phyloP scores from a whole-genome alignment of 2,797 vertebrate species.

The Momotus momota region DNA sequence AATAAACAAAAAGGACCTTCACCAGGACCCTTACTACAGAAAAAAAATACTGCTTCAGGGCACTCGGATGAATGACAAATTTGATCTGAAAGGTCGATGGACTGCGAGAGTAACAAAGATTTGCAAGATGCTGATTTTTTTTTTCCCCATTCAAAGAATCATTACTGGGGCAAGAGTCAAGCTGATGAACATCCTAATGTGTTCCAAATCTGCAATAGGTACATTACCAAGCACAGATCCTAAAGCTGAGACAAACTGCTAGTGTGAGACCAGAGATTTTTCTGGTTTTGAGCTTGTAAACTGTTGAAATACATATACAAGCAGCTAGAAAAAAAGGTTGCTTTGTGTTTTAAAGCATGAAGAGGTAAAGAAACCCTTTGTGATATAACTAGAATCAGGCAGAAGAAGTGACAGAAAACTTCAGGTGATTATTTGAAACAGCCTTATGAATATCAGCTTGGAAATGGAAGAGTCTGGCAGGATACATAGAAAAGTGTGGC shows the following conservation, averaged over 20 bases:
- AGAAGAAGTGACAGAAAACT: neutral
- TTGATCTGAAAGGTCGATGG: neutral
- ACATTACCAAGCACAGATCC: neutral
- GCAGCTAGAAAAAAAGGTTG: neutral
- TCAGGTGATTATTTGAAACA: neutral
- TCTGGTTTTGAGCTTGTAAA: neutral
- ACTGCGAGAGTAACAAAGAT: neutral
- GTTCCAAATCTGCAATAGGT: neutral
- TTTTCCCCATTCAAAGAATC: neutral
- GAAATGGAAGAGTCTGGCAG: neutral
- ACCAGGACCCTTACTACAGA: neutral
- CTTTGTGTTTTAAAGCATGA: neutral
- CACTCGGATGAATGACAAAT: constrained; percentile 16
- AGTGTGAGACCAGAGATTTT: neutral
- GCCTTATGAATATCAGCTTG: neutral
- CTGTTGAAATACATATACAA: neutral
- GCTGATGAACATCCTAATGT: neutral
- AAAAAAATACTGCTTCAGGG: neutral
- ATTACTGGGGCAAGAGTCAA: neutral
- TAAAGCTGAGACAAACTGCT: neutral
- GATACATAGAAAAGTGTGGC: fast-evolving
- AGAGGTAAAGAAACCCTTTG: neutral
- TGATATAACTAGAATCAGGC: neutral
- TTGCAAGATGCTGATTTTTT: neutral
- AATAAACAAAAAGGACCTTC: constrained; percentile 19